phyloP scores from a whole-genome alignment of 2,113 vertebrate species.

The Semnornis frantzii region DNA sequence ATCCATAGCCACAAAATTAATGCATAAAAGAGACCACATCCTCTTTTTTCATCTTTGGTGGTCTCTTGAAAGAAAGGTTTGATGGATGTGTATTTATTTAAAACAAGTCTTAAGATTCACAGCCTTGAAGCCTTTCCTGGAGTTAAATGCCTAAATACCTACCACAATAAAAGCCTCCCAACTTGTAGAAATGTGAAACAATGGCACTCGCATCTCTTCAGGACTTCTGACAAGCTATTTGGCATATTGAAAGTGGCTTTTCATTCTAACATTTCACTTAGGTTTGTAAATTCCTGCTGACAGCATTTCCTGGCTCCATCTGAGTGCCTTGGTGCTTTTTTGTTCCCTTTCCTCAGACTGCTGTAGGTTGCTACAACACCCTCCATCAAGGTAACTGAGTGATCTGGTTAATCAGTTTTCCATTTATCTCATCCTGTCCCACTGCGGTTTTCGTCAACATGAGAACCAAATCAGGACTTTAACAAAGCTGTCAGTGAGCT shows the following conservation, averaged over 20 bases:
- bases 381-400: neutral
- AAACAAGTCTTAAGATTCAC: neutral
- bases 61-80: neutral
- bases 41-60: neutral
- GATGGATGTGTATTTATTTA: neutral
- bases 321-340: neutral
- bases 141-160: neutral
- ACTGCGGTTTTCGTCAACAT: neutral
- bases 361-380: neutral
- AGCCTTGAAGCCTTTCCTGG: neutral
- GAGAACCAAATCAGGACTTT: neutral
- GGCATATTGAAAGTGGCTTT: neutral
- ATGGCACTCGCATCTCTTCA: neutral
- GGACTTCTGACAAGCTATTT: neutral
- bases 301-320: neutral
- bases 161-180: neutral
- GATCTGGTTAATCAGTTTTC: neutral
- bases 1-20: neutral
- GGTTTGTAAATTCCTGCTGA: neutral
- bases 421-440: neutral
- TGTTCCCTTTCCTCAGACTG: neutral
- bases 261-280: neutral
- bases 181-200: neutral
- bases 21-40: neutral
- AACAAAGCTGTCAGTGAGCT: neutral